Evolutionary conservation across 2,888 invertebrate species (phyloP).

Genomic region (Heliconius cydno): DNA sequence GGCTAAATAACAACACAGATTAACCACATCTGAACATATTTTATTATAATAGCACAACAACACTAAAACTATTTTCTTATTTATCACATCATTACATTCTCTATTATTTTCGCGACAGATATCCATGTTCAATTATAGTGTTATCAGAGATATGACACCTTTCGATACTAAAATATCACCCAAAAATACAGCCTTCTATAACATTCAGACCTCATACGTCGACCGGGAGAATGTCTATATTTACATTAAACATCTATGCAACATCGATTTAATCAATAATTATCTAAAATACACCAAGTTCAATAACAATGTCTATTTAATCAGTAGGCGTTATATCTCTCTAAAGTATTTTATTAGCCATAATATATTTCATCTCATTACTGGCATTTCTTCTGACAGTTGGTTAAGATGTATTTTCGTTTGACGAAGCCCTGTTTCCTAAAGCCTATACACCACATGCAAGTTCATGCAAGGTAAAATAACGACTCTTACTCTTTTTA

Average conservation of each 20-base stretch:
- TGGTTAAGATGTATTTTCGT: conserved; percentile 55
- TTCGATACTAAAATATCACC: conserved; percentile 79
- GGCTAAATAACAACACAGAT: conserved; percentile 52
- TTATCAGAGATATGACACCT: conserved; percentile 78
- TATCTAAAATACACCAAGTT: conserved; percentile 82
- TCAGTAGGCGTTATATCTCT: conserved; percentile 68
- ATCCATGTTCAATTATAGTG: conserved; percentile 60
- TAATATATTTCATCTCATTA: conserved; percentile 46
- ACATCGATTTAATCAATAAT: conserved; percentile 83
- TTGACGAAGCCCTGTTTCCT: conserved; percentile 44
- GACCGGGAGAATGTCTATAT: conserved; percentile 72
- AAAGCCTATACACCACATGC: conserved; percentile 16
- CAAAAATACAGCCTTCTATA: conserved; percentile 83
- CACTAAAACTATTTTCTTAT: conserved; percentile 76
- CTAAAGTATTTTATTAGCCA: conserved; percentile 59
- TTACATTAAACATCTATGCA: conserved; percentile 83
- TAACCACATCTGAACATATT: conserved; percentile 78
- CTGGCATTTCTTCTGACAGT: neutral
- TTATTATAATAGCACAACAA: conserved; percentile 83
- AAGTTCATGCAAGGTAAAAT: conserved; percentile 6
- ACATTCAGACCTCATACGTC: conserved; percentile 73
- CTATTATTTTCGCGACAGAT: conserved; percentile 56
- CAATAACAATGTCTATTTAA: conserved; percentile 79
- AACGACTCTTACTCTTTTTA: conserved; percentile 25
- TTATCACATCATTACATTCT: conserved; percentile 78